Conservation (phyloP, 2,888 invertebrate species). For the Itoplectis maculator region DNA sequence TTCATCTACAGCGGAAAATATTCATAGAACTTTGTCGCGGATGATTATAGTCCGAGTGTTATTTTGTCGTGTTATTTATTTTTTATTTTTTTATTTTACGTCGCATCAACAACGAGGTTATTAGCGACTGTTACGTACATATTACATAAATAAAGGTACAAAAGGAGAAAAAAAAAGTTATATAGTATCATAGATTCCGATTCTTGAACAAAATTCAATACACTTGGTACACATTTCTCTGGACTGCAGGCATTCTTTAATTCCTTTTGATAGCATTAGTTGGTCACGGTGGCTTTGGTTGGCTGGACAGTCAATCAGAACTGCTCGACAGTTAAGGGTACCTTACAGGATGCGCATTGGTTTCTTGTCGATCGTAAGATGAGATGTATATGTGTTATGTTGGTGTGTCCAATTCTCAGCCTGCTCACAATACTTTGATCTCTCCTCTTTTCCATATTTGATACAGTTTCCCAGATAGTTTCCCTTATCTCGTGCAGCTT, state of each 20-base stretch:
- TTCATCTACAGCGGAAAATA: no score
- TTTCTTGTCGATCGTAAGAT: background rate
- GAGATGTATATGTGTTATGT: conserved; percentile 20
- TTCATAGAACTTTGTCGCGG: no score
- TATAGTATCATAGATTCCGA: background rate
- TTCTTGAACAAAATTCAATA: conserved; percentile 7
- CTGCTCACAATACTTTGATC: conserved; percentile 9
- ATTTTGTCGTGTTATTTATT: no score
- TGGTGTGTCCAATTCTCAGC: conserved; percentile 14
- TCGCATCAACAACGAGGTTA: conserved; percentile 13
- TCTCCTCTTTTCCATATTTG: background rate
- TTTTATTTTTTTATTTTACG: conserved; percentile 9
- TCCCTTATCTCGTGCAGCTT: conserved; percentile 18
- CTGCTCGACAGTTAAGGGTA: background rate
- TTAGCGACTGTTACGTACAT: background rate
- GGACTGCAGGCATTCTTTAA: background rate
- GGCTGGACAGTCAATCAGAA: conserved; percentile 19
- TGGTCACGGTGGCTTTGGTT: conserved; percentile 16
- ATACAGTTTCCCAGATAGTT: conserved; percentile 13
- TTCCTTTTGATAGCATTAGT: background rate
- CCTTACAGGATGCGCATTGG: background rate
- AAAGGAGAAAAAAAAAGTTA: background rate
- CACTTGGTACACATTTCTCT: conserved; percentile 7
- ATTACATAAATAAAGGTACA: no score
- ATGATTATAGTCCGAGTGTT: no score